Conservation (phyloP, 2,888 invertebrate species). For the Acrobasis suavella region DNA sequence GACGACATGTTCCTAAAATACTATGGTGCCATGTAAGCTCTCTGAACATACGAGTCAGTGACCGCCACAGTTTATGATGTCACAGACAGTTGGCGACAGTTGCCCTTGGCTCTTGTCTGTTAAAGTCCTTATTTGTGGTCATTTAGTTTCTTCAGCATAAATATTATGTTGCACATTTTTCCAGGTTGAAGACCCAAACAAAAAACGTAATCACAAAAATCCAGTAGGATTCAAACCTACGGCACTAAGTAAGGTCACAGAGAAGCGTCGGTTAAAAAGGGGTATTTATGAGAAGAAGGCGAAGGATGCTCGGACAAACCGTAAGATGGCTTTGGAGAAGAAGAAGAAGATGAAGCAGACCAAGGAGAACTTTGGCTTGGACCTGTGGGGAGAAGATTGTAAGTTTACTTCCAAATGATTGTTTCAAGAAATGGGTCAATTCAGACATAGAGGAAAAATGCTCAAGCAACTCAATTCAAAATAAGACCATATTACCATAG, state of each 20-base stretch:
- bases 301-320: constrained; percentile 70
- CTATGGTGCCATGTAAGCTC: no score
- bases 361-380: constrained; percentile 79
- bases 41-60: no score
- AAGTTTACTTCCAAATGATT: constrained; percentile 40
- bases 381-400: constrained; percentile 86
- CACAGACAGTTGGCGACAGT: no score
- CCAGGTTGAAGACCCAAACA: constrained; percentile 86
- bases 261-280: constrained; percentile 64
- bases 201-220: constrained; percentile 78
- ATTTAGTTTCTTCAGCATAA: no score
- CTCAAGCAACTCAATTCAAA: no score
- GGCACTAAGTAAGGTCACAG: constrained; percentile 74
- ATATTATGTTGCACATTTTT: constrained; percentile 22
- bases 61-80: no score
- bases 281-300: constrained; percentile 80
- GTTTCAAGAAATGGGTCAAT: no score
- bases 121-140: no score
- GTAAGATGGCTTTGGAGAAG: constrained; percentile 61
- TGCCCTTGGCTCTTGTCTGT: no score
- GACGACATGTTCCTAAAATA: no score
- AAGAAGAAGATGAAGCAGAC: constrained; percentile 66
- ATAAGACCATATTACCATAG: no score
- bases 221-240: constrained; percentile 60
- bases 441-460: no score